A percentile compares a stretch with the other conserved stretches of the same genome.
Evolutionary conservation across 1,140 invertebrate species (phyloP).

Genomic region (Lepidostoma basale): DNA sequence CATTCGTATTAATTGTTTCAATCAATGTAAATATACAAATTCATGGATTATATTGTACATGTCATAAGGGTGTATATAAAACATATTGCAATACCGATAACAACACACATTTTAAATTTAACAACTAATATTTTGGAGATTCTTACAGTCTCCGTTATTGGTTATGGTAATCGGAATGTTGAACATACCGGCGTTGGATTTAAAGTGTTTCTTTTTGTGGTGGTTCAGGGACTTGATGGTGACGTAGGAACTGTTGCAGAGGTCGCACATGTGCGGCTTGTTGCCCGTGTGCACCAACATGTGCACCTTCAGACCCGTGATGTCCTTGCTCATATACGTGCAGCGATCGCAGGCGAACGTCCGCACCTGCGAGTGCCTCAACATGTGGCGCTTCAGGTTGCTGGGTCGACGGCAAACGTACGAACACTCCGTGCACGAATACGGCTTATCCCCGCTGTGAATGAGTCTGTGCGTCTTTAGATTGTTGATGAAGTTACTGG

Average conservation of each 20-base stretch:
- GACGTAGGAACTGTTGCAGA: conserved; percentile 49
- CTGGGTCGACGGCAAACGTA: conserved; percentile 5
- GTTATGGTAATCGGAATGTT: too few species aligned
- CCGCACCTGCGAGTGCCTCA: background rate
- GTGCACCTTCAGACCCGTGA: conserved; percentile 49
- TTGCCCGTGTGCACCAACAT: conserved; percentile 67
- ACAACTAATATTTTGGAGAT: too few species aligned
- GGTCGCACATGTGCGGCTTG: conserved; percentile 57
- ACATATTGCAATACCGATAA: too few species aligned
- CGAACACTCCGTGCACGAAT: background rate
- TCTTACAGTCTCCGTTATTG: too few species aligned
- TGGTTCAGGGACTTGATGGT: conserved; percentile 27
- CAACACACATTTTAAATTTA: too few species aligned
- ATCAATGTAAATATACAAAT: too few species aligned
- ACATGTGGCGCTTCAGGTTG: conserved; percentile 26
- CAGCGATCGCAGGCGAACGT: conserved; percentile 4
- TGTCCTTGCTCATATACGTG: conserved; percentile 3
- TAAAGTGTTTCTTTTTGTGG: conserved; percentile 28
- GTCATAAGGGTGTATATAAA: too few species aligned
- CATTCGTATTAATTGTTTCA: too few species aligned
- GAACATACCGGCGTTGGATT: background rate
- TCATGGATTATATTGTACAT: too few species aligned
- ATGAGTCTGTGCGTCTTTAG: conserved; percentile 35
- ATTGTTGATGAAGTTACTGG: background rate
- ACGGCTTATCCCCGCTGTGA: conserved; percentile 16